Evolutionary conservation across 1,140 invertebrate species (phyloP).

Genomic region (Chrysopa pallens): DNA sequence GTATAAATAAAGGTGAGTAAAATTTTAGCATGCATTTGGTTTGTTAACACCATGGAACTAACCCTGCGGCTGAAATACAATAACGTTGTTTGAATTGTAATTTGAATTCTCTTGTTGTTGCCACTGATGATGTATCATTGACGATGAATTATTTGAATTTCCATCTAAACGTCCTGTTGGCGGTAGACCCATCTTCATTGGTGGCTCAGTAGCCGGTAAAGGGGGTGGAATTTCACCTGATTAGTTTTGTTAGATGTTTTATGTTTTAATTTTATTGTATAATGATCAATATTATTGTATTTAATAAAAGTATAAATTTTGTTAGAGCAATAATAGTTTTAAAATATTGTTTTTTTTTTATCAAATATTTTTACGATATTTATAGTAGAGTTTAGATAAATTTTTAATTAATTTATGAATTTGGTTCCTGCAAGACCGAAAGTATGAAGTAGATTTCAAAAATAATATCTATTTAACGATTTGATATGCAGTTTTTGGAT

Average conservation of each 20-base stretch:
- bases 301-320: background rate
- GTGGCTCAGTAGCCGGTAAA: background rate
- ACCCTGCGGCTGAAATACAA: background rate
- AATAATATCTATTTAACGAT: no score
- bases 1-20: background rate
- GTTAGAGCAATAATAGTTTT: background rate
- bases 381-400: background rate
- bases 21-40: background rate
- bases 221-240: background rate
- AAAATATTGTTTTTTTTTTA: background rate
- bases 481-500: no score
- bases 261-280: background rate
- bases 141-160: background rate
- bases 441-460: no score
- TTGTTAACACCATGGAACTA: background rate
- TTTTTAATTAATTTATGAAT: background rate
- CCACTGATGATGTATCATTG: background rate
- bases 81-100: background rate
- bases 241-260: background rate
- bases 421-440: no score
- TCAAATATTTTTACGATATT: background rate
- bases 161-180: background rate
- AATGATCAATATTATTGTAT: background rate
- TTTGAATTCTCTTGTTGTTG: background rate
- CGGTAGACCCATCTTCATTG: background rate